Conservation (phyloP, 2,797 vertebrate species). For the Poecilia velifera region DNA sequence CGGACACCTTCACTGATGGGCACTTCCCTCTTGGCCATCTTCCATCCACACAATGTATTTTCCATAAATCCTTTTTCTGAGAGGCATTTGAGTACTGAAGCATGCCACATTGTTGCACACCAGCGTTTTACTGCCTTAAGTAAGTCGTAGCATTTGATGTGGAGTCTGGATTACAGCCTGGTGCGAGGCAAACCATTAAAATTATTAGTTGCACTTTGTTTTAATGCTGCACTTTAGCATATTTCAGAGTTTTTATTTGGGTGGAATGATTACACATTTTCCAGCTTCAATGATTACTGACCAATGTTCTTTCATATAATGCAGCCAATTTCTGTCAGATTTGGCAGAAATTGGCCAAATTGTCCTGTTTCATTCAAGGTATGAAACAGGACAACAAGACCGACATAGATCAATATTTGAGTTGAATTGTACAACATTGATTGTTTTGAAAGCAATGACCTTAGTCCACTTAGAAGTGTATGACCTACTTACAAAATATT, state of each 20-base stretch:
- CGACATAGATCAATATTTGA: background rate
- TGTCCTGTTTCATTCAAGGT: too few species aligned
- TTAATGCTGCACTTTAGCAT: background rate
- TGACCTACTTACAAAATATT: background rate
- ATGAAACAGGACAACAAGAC: background rate
- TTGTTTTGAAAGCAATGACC: background rate
- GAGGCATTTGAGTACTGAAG: slow-evolving; percentile 64
- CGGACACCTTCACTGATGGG: slow-evolving; percentile 40
- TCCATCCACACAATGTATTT: slow-evolving; percentile 58
- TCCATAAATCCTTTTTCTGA: slow-evolving; percentile 44
- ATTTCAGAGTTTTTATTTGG: background rate
- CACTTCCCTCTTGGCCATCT: slow-evolving; percentile 52
- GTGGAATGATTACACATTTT: background rate
- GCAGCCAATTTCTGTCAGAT: background rate
- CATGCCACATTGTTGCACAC: slow-evolving; percentile 58
- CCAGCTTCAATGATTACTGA: background rate
- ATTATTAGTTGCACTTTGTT: background rate
- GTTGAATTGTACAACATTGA: background rate
- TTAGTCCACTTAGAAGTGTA: background rate
- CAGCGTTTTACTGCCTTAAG: slow-evolving; percentile 61
- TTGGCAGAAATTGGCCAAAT: background rate
- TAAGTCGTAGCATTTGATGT: slow-evolving; percentile 73
- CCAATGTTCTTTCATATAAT: background rate
- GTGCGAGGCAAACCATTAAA: slow-evolving; percentile 37
- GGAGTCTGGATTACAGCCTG: slow-evolving; percentile 65